Evolutionary conservation across 2,888 invertebrate genomes (phyloP), one percentile per base, ranked within the genome.

Genomic region (Agelastica alni): DNA sequence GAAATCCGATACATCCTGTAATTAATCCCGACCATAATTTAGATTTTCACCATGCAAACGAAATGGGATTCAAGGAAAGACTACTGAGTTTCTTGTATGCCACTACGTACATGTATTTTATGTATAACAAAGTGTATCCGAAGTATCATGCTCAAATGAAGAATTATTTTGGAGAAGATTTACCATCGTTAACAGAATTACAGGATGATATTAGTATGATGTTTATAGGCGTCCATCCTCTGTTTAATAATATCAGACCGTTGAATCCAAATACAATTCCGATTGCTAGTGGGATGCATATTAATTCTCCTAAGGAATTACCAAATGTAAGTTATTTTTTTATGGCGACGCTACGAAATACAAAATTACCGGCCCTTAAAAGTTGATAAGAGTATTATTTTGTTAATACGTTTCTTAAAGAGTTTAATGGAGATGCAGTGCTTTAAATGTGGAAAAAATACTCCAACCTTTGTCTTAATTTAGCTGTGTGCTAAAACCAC

Each of bases 1-100:
- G 75, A 0, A 75, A 74, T 58, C 68, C 70, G 1, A 56, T 65
- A 1, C 71, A 74, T 64, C 74, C 75, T 0, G 51, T 76, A 6
- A 51, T 73, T 10, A 70, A 70, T 17, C 75, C 76, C 3, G 71
- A 73, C 47, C 16, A 63, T 2, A 67, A 70, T 49, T 48, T 71
- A 5, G 59, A 64, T 6, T 61, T 68, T 28, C 53, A 59, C 12
- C 64, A 65, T 39, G 12, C 49, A 3, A 48, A 55, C 10, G 26
- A 64, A 17, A 59, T 72, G 58, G 67, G 59, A 4, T 72, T 75
- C 47, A 48, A 42, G 18, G 65, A 75, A 44, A 56, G 74, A 10
- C 2, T 72, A 6, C 30, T 57, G 6, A 71, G 69, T 48, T 56
- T 63, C 6, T 2, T 63, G 0, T 63, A 51, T 37, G 36, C 28